Evolutionary conservation across 2,113 vertebrate species (phyloP).

Genomic region (Mus spicilegus): DNA sequence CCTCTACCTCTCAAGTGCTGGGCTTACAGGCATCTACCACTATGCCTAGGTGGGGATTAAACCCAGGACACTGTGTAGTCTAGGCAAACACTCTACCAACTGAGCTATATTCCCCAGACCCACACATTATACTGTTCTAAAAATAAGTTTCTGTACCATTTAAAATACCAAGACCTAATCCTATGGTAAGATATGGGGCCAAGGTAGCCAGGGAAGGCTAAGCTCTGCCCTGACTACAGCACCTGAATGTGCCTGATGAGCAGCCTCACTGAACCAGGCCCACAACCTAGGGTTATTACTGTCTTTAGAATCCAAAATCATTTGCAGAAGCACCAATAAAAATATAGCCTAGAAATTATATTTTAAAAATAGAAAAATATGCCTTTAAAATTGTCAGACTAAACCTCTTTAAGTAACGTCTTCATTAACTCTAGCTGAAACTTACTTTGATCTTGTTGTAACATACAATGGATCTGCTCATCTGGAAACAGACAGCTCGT

Average conservation of each 20-base stretch:
- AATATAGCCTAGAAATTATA: conserved; percentile 72
- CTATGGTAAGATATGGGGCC: not conserved
- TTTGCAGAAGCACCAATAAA: conserved; percentile 67
- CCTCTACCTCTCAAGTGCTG: not conserved
- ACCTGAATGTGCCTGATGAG: not conserved
- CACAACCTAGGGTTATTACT: conserved; percentile 39
- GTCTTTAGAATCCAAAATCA: conserved; percentile 63
- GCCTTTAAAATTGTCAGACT: conserved; percentile 45
- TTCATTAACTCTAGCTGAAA: conserved; percentile 53
- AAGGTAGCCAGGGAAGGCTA: not conserved
- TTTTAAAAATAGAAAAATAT: conserved; percentile 77
- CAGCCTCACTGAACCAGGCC: not conserved
- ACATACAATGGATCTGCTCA: conserved; percentile 24
- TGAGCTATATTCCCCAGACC: not conserved
- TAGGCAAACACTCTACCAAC: not conserved
- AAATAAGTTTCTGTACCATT: conserved; percentile 46
- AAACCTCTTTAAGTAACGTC: not conserved
- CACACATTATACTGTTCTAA: not conserved
- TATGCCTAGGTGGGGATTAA: not conserved
- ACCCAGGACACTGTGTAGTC: not conserved
- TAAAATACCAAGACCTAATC: conserved; percentile 45
- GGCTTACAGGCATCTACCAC: not conserved
- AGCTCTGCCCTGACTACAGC: not conserved
- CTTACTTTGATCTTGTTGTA: conserved; percentile 57
- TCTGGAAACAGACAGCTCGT: conserved; percentile 23